Evolutionary conservation across 2,113 vertebrate species (phyloP).

Genomic region (Cettia cetti): DNA sequence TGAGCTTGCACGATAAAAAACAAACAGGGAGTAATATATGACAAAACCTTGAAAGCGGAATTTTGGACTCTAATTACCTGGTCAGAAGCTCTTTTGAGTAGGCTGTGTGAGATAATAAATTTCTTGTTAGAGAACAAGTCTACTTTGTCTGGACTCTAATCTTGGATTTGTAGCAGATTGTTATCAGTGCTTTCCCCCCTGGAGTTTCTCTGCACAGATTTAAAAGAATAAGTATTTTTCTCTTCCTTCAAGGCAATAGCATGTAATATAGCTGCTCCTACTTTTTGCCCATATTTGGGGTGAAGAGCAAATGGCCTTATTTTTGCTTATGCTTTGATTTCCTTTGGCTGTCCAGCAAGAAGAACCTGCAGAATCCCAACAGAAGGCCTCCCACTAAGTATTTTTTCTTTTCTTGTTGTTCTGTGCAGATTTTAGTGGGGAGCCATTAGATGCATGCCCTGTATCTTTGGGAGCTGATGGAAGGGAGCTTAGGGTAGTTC

Average conservation of each 20-base stretch:
- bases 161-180: background rate
- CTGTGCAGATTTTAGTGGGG: background rate
- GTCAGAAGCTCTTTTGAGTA: background rate
- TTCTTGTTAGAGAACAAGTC: background rate
- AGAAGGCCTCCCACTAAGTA: background rate
- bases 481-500: background rate
- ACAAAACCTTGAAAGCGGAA: constrained; percentile 47
- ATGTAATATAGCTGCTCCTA: background rate
- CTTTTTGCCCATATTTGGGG: constrained; percentile 18
- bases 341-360: background rate
- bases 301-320: background rate
- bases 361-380: background rate
- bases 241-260: background rate
- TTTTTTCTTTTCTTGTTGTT: background rate
- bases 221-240: background rate
- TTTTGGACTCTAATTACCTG: constrained; percentile 49
- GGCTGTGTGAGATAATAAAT: background rate
- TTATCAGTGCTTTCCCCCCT: background rate
- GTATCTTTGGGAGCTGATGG: background rate
- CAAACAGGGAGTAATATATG: constrained; percentile 42
- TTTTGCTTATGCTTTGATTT: background rate
- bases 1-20: constrained; percentile 8
- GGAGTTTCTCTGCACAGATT: constrained; percentile 13
- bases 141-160: constrained; percentile 33
- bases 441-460: background rate